Base-by-base conservation (phyloP, 2,797 vertebrate species). In the Labroides dimidiatus region DNA sequence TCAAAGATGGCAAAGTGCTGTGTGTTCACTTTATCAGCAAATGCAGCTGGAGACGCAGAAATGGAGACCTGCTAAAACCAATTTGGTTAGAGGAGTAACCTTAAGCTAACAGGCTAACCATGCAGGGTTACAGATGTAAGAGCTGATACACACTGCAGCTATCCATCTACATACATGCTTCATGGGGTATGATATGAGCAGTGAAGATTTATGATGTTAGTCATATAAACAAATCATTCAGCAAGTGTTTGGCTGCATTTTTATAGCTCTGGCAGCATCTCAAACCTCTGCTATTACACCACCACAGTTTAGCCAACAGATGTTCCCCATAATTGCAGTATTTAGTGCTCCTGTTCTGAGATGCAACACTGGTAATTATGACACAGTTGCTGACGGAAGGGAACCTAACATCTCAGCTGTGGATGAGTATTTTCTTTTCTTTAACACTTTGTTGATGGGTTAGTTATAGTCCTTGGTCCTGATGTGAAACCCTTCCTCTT, bases 301-400 rank as follows among this genome's bases (percentile, higher is more conserved):
- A 78, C 13, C 48, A 49, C 65, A 77, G 52, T 82, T 86, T 56
- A 43, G 57, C 63, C 48, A 66, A 78, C 89, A 92, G 88, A 89
- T 90, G 87, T 84, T 87, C 51, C 15, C 69, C 71, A 77, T 89
- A 84, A 89, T 90, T 83, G 72, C 68, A 43, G 72, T 57, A 63
- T 87, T 91, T 81, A 87, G 72, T 76, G 72, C 65, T 77, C 63
- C 65, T 67, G 75, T 69, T 86, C 75, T 64, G 68, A 82, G 73
- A 84, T 65, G 82, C 75, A 52, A 63, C 78, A 59, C 42, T 52
- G 64, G 58, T 80, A 73, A 84, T 83, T 81, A 82, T 66, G 74
- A 79, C 72, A 48, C 71, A 81, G 72, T 56, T 73, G 44, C 53
- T 75, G 65, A 78, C 57, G 68, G 75, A 73, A 50, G 62, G 71